Evolutionary conservation across 2,113 vertebrate species (phyloP).

Genomic region (Indicator maculatus): DNA sequence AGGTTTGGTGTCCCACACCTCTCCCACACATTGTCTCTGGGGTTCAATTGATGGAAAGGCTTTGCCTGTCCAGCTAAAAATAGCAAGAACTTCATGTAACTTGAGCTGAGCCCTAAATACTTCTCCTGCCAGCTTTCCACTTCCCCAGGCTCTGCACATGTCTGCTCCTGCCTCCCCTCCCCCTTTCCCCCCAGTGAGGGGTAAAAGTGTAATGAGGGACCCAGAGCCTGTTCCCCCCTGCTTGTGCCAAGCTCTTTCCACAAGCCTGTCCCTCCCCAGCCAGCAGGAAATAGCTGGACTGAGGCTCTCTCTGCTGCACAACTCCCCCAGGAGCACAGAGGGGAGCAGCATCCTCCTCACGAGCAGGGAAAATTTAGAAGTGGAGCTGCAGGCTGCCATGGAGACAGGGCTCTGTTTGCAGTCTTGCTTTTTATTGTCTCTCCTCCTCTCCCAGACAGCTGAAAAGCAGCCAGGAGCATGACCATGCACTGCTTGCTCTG

Average conservation of each 20-base stretch:
- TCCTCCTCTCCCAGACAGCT: not conserved
- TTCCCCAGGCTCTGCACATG: not conserved
- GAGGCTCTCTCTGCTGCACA: not conserved
- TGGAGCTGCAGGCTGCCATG: slow-evolving; percentile 58
- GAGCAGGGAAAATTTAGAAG: slow-evolving; percentile 48
- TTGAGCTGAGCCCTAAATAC: not conserved
- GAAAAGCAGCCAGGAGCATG: not conserved
- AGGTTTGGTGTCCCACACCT: not conserved
- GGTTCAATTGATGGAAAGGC: not conserved
- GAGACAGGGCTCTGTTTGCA: slow-evolving; percentile 50
- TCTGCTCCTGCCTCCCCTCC: not conserved
- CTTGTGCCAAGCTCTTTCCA: not conserved
- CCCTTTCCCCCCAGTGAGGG: not conserved
- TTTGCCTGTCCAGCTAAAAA: not conserved
- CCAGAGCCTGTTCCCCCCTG: accelerated
- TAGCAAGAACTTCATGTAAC: not conserved
- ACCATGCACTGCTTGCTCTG: not conserved
- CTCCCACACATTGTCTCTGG: not conserved
- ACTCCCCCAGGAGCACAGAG: not conserved
- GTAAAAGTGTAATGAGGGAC: accelerated
- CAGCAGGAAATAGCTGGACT: not conserved
- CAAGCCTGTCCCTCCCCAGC: not conserved
- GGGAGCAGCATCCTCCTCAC: not conserved
- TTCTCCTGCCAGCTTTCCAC: not conserved
- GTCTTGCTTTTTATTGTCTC: not conserved